Evolutionary conservation across 1,140 invertebrate genomes (phyloP).

Genomic region (Odontomachus brunneus): DNA sequence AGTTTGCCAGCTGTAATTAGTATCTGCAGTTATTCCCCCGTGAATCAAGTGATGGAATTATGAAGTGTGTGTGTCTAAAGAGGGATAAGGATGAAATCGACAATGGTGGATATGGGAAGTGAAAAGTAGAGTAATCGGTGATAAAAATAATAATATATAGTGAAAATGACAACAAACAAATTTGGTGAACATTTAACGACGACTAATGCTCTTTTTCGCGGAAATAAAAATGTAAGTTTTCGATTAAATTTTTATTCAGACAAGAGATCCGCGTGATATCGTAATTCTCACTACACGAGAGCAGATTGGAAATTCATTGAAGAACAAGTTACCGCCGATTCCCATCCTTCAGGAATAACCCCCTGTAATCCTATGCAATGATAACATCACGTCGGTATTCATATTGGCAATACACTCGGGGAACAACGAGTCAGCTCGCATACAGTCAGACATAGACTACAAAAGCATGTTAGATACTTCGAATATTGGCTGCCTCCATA

Average conservation of each 20-base stretch:
- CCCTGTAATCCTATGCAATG: slow-evolving; percentile 4
- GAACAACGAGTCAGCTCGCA: slow-evolving; percentile 54
- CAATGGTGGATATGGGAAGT: too few species aligned
- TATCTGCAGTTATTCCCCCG: too few species aligned
- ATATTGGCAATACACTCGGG: slow-evolving; percentile 69
- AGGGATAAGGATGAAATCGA: too few species aligned
- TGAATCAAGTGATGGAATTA: too few species aligned
- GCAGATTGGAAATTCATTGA: not conserved
- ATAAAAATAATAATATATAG: too few species aligned
- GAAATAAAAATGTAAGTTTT: not conserved
- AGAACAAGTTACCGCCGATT: slow-evolving; percentile 7
- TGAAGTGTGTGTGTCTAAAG: too few species aligned
- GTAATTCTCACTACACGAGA: not conserved
- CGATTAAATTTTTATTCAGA: not conserved
- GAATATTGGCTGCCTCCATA: slow-evolving; percentile 76
- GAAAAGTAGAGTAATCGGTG: too few species aligned
- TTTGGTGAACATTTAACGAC: not conserved
- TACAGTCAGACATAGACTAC: slow-evolving; percentile 47
- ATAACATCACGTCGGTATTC: slow-evolving; percentile 55
- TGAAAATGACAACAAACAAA: too few species aligned
- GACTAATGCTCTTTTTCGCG: not conserved
- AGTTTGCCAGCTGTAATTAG: not conserved
- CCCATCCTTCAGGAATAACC: slow-evolving; percentile 30
- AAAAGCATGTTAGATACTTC: slow-evolving; percentile 80
- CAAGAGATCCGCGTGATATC: not conserved